Evolutionary conservation across 2,888 invertebrate genomes (phyloP).

Genomic region (Thecocarcelia acutangulata): DNA sequence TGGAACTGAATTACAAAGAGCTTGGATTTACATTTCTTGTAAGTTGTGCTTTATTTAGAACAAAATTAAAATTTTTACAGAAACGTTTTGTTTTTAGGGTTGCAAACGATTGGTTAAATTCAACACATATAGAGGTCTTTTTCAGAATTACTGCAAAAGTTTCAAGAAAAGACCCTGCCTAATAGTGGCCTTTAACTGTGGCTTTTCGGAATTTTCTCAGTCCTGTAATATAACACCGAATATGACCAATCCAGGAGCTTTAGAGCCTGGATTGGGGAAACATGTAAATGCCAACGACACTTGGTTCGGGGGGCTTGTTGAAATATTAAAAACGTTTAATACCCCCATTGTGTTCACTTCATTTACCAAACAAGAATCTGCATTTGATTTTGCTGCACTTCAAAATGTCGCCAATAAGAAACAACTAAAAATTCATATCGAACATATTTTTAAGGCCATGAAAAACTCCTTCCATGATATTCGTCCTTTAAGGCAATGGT

Average conservation of each 20-base stretch:
- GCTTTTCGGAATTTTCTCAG: conserved; percentile 72
- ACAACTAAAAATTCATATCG: conserved; percentile 64
- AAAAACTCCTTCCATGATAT: conserved; percentile 76
- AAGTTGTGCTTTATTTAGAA: conserved; percentile 25
- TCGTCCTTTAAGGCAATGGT: conserved; percentile 74
- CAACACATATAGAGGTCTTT: conserved; percentile 62
- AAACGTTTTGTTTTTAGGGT: conserved; percentile 43
- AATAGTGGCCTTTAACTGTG: conserved; percentile 76
- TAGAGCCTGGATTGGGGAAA: conserved; percentile 28
- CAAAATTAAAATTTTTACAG: too few species aligned
- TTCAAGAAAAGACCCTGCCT: conserved; percentile 70
- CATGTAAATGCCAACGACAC: conserved; percentile 39
- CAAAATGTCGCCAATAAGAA: conserved; percentile 53
- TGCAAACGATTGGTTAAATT: conserved; percentile 60
- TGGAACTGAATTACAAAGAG: conserved; percentile 14
- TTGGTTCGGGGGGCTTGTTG: conserved; percentile 71
- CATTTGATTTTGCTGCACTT: conserved; percentile 73
- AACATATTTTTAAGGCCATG: conserved; percentile 69
- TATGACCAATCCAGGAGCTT: conserved; percentile 16
- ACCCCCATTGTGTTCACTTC: conserved; percentile 78
- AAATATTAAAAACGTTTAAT: conserved; percentile 71
- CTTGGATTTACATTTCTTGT: conserved; percentile 42
- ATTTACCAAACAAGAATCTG: conserved; percentile 72
- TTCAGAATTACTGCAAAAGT: conserved; percentile 70
- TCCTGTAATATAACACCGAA: conserved; percentile 8